A percentile compares a stretch with the other conserved stretches of the same genome.
Conservation (phyloP, 2,888 invertebrate species). For the Pristionchus entomophagus region DNA sequence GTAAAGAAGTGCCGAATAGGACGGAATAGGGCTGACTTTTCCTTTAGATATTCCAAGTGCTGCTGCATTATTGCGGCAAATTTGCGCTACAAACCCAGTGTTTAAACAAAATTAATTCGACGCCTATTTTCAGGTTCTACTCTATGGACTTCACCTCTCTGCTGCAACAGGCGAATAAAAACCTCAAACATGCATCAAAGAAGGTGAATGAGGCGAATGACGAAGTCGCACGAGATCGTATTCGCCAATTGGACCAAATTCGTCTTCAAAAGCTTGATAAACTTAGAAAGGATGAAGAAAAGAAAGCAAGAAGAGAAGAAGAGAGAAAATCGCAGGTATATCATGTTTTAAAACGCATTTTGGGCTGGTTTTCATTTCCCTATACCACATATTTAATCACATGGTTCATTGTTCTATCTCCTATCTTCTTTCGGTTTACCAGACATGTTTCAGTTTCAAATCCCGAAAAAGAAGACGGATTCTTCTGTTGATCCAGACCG, state of each 20-base stretch:
- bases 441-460: slow-evolving; percentile 63
- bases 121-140: not conserved
- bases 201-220: slow-evolving; percentile 52
- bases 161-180: slow-evolving; percentile 57
- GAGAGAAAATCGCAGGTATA: slow-evolving; percentile 48
- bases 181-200: slow-evolving; percentile 54
- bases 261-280: slow-evolving; percentile 50
- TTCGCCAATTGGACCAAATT: slow-evolving; percentile 47
- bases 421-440: too few relatives aligned
- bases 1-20: too few relatives aligned
- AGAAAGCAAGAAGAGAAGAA: slow-evolving; percentile 51
- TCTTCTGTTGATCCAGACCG: slow-evolving; percentile 50
- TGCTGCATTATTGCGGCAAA: too few relatives aligned
- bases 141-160: slow-evolving; percentile 60
- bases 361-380: too few relatives aligned
- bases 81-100: too few relatives aligned
- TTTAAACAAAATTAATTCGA: too few relatives aligned
- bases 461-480: slow-evolving; percentile 63
- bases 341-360: not conserved
- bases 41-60: too few relatives aligned
- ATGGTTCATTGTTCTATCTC: too few relatives aligned
- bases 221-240: slow-evolving; percentile 48
- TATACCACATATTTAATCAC: not conserved
- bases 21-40: too few relatives aligned
- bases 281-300: slow-evolving; percentile 50